Percentiles rank a stretch among this genome's conserved stretches.
Evolutionary conservation across 2,888 invertebrate species (phyloP).

Genomic region (Ariolimax columbianus): DNA sequence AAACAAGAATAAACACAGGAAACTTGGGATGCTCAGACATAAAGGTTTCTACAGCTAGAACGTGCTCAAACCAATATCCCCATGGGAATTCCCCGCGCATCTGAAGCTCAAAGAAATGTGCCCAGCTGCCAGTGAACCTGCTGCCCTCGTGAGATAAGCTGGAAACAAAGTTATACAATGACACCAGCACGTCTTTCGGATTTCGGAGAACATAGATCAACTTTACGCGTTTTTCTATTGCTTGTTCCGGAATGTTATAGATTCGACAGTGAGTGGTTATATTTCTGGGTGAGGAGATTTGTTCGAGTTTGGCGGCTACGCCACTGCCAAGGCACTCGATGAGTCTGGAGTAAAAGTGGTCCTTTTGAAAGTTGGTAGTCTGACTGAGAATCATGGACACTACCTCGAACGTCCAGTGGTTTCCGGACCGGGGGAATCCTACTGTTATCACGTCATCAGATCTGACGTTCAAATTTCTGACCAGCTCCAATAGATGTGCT

Average conservation of each 20-base stretch:
- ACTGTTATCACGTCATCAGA: conserved; percentile 31
- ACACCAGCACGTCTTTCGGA: conserved; percentile 34
- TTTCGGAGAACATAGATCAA: conserved; percentile 30
- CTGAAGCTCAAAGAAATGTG: conserved; percentile 18
- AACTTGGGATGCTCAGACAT: not conserved
- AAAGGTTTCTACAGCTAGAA: conserved; percentile 23
- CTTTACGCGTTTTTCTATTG: conserved; percentile 6
- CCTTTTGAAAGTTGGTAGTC: conserved; percentile 7
- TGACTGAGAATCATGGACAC: conserved; percentile 29
- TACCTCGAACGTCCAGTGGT: conserved; percentile 40
- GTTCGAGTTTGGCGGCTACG: not conserved
- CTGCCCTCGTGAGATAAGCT: not conserved
- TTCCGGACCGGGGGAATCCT: conserved; percentile 24
- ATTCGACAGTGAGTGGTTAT: conserved; percentile 15
- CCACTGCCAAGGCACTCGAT: conserved; percentile 7
- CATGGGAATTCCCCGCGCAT: conserved; percentile 30
- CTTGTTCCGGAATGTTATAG: conserved; percentile 16
- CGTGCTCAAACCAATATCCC: conserved; percentile 35
- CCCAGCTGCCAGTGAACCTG: conserved; percentile 9
- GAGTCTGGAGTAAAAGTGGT: conserved; percentile 26
- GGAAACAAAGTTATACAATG: conserved; percentile 5
- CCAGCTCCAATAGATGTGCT: not conserved
- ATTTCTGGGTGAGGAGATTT: conserved; percentile 2
- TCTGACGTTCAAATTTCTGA: not conserved
- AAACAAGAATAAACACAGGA: conserved; percentile 12